Base-by-base conservation (phyloP, 2,888 invertebrate species). In the Cheilosia grossa region DNA sequence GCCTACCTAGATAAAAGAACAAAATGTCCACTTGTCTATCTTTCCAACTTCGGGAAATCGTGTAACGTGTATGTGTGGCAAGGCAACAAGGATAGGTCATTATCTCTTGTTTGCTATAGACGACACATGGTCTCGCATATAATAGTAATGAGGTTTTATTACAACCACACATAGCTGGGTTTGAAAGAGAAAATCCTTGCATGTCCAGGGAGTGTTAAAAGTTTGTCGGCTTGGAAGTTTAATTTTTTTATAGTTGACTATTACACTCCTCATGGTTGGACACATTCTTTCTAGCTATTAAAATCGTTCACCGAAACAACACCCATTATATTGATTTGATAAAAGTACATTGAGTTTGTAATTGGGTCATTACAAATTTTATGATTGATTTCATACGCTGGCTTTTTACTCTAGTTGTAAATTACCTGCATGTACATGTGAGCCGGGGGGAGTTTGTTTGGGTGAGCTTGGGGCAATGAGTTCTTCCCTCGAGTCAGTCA, bases 281-380 rank as follows among this genome's bases (percentile, higher is more conserved):
- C 15, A 69, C n/a, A 44, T 27, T 47, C 42, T 15, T 69, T 4
- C 30, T 56, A 40, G 17, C 63, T 30, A 66, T 53, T 70, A 47
- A 33, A 30, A 9, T 37, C 49, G 49, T n/a, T 21, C 40, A 51
- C 37, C 72, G 30, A 63, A 61, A 54, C 63, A 72, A 40, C 56
- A 19, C 51, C 49, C 21, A 30, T 19, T 10, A 30, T 73, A 73
- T 73, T 63, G 73, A 63, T 72, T 53, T 61, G 51, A 61, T 72
- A 54, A 61, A 53, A 53, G n/a, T 42, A 59, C 53, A 73, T 61
- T 73, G 63, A 21, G 53, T 54, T 73, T 63, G 61, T 73, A 73
- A 73, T 73, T 73, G 73, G 73, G 73, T 54, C 63, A 73, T 73
- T 63, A 63, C 27, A 63, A 63, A 61, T 54, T 63, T 42, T 63